Evolutionary conservation across 2,797 vertebrate species (phyloP), one percentile per base, ranked within the genome.

Genomic region (Lagocephalus sceleratus): DNA sequence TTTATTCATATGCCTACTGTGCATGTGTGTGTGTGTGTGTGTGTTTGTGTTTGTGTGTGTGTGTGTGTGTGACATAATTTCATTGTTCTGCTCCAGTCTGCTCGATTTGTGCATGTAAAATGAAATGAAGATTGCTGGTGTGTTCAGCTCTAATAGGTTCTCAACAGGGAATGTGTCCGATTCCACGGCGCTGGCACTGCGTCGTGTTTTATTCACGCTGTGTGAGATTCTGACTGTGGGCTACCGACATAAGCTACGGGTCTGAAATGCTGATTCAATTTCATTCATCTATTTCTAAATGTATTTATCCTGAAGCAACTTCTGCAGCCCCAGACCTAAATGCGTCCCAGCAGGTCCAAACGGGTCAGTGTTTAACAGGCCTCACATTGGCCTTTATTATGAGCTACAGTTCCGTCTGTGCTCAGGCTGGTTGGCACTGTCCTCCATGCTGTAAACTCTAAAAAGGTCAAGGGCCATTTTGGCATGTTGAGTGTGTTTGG

Each of bases 381-480:
- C 53, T 38, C 48, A 51, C 61, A 58, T 63, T 60, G n/a, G n/a
- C n/a, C n/a, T n/a, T n/a, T n/a, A 46, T 75, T 66, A 78, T 62
- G 63, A 39, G 58, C 70, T 66, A 61, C 74, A 63, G 58, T 52
- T 35, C 68, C 35, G 41, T 55, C 63, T 66, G 57, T 55, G 51
- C 60, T 66, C 44, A 43, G 40, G 44, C 4, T 43, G 39, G 21
- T 22, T 17, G 57, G 69, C 51, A 57, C 3, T 47, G 57, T 54
- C 63, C 73, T 60, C 58, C 57, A 54, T 57, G 72, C 60, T 68
- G 69, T 86, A 87, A 90, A 85, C 77, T 56, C 43, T 41, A 54
- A 76, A 84, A 85, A 89, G 82, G 87, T 90, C 85, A 89, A 78
- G 67, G 72, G 73, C 76, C 71, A 32, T 75, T 85, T 78, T 79